Percentiles rank a stretch among this genome's conserved stretches.
Conservation (phyloP, 1,140 invertebrate species). For the Protaetia brevitarsis region DNA sequence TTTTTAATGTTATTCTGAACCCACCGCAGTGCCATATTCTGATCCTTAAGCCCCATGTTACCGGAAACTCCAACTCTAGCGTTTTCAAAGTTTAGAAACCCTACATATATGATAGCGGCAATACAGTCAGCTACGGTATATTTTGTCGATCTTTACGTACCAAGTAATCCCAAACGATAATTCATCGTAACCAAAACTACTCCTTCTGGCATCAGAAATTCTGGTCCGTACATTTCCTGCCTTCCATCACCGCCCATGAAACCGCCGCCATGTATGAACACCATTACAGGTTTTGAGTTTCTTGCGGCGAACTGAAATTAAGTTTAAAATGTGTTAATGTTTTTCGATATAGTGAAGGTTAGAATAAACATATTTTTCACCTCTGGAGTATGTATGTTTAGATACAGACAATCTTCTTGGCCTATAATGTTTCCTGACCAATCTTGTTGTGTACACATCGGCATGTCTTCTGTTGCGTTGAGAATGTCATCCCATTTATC, state of each 20-base stretch:
- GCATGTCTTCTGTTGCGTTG: neutral
- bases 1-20: conserved; percentile 16
- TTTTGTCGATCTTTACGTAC: conserved; percentile 34
- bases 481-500: conserved; percentile 17
- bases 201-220: conserved; percentile 61
- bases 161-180: conserved; percentile 52
- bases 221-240: conserved; percentile 53
- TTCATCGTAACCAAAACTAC: conserved; percentile 52
- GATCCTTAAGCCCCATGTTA: conserved; percentile 10
- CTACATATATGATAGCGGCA: neutral
- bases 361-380: neutral
- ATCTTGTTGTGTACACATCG: neutral
- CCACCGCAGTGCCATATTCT: conserved; percentile 9
- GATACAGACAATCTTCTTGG: conserved; percentile 21
- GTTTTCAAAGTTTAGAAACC: conserved; percentile 13
- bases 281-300: conserved; percentile 54
- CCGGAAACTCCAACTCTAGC: neutral
- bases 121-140: neutral
- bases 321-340: neutral
- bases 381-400: conserved; percentile 20
- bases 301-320: neutral
- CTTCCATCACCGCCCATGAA: conserved; percentile 58
- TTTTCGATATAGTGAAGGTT: no score
- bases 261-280: conserved; percentile 64
- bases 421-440: neutral